Base-by-base conservation (phyloP, 2,888 invertebrate genomes). In the Melipona beecheii region DNA sequence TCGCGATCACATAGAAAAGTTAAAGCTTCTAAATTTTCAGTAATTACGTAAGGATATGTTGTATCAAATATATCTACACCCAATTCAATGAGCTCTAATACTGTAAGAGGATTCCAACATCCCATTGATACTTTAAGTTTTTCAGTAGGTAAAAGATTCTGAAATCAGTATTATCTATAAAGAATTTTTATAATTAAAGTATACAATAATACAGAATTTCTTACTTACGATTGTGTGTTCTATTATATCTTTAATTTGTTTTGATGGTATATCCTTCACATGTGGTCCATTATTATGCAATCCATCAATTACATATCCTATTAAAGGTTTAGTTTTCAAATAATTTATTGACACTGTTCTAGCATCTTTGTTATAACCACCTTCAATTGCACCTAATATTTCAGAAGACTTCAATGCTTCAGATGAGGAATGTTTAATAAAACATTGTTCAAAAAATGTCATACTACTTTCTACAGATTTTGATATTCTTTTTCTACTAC, bases 51-150 rank as follows among this genome's bases (percentile, higher is more conserved):
- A 54, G 97, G 97, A 94, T 98, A 98, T 0, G 98, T 97, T 0
- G 98, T 97, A 93, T 99, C 99, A 94, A 99, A 98, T 21, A 98
- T 93, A 94, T 99, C 99, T 88, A 98, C 96, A 27, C 99, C 99
- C 52, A 96, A 91, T 87, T 96, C 95, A 54, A 98, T 96, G 0
- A 98, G 96, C 83, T 97, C 95, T 78, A 99, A 92, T 62, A 98
- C 95, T 50, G 96, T 95, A 6, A 96, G 94, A 4, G 98, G 98
- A 92, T 96, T 96, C 96, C 97, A 98, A 74, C 97, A 96, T 4
- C 98, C 98, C 92, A 97, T 96, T 86, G 98, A 95, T 60, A 97
- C 95, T 84, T 96, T 95, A 9, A 98, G 94, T 92, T 97, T 97
- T 74, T 97, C 95, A 66, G 94, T 94, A 0, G 98, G 97, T 76